A percentile compares a stretch with the other conserved stretches of the same genome.
Conservation (phyloP, 2,888 invertebrate species). For the Pecten maximus region DNA sequence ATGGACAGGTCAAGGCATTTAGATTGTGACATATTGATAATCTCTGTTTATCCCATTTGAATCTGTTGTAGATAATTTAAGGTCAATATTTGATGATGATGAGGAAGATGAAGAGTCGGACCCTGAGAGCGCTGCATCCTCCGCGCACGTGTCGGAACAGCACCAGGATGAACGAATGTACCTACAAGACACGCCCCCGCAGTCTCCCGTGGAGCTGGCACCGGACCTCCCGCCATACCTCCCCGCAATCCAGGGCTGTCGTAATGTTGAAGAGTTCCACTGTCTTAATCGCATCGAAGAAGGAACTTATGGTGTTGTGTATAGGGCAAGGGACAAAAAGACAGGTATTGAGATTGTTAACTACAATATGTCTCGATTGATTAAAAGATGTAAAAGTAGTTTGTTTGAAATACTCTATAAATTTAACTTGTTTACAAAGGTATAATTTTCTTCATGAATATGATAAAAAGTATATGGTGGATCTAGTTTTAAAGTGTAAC, state of each 20-base stretch:
- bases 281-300: slow-evolving; percentile 99
- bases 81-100: slow-evolving; percentile 78
- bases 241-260: slow-evolving; percentile 93
- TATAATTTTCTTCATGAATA: no score
- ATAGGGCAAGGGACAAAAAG: slow-evolving; percentile 96
- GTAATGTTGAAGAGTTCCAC: slow-evolving; percentile 98
- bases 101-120: slow-evolving; percentile 52
- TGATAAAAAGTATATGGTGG: no score
- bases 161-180: slow-evolving; percentile 67
- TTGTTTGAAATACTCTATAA: no score
- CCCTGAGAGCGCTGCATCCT: slow-evolving; percentile 59
- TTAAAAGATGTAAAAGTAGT: no score
- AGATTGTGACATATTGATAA: no score
- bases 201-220: slow-evolving; percentile 78
- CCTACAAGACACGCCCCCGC: slow-evolving; percentile 77
- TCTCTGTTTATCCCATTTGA: neutral
- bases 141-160: slow-evolving; percentile 56
- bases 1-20: no score
- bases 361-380: no score
- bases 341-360: slow-evolving; percentile 85
- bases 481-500: no score
- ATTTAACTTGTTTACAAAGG: no score
- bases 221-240: slow-evolving; percentile 89
- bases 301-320: slow-evolving; percentile 99
- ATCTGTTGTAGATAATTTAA: slow-evolving; percentile 61